Conservation (phyloP, 1,140 invertebrate genomes). For the Lepidurus apus region DNA sequence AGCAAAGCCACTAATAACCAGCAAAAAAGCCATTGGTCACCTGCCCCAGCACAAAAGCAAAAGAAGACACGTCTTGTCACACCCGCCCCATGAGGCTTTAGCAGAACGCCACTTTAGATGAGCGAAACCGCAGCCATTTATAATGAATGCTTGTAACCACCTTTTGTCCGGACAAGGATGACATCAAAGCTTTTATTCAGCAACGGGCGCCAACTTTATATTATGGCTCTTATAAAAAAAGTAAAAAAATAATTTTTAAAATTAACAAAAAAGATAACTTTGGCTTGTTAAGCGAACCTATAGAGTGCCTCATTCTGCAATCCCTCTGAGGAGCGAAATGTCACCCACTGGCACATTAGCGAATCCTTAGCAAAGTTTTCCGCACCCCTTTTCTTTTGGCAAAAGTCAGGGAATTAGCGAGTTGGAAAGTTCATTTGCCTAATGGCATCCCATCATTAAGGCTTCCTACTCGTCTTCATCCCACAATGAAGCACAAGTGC, state of each 20-base stretch:
- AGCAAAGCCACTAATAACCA: neutral
- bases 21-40: neutral
- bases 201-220: neutral
- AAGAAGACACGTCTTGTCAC: neutral
- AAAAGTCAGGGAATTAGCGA: neutral
- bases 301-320: conserved; percentile 4
- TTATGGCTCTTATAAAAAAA: neutral
- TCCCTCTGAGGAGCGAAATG: neutral
- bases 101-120: conserved; percentile 9
- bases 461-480: neutral
- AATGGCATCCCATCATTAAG: conserved; percentile 15
- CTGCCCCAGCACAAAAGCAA: neutral
- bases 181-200: conserved; percentile 9
- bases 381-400: neutral
- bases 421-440: neutral
- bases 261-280: neutral
- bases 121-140: conserved; percentile 17
- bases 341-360: neutral
- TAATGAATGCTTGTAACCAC: neutral
- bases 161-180: conserved; percentile 1
- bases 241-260: neutral
- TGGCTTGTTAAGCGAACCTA: neutral
- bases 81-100: neutral
- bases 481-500: neutral
- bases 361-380: neutral